Conservation (phyloP, 2,888 invertebrate species). For the Anaspis maculata region DNA sequence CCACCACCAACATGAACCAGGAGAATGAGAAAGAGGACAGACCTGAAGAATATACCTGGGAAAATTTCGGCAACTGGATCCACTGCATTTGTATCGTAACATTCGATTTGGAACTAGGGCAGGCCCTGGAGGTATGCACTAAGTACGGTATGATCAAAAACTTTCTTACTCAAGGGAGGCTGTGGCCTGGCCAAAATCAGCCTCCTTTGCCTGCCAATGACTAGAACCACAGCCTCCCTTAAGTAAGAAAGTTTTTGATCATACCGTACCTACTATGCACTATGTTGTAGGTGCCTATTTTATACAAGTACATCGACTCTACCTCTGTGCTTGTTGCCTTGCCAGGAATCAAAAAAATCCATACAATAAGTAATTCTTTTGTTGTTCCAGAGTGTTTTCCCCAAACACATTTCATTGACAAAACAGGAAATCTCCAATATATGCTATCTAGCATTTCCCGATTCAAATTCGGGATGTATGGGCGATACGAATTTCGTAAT, state of each 20-base stretch:
- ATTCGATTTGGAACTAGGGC: constrained; percentile 96
- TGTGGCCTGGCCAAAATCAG: too few species aligned
- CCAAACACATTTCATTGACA: constrained; percentile 64
- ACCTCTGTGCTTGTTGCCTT: too few species aligned
- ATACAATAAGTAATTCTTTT: neutral
- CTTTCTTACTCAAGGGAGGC: too few species aligned
- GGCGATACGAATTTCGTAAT: constrained; percentile 97
- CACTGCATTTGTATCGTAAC: constrained; percentile 97
- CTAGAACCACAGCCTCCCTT: too few species aligned
- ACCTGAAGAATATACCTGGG: constrained; percentile 46
- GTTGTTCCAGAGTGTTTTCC: constrained; percentile 63
- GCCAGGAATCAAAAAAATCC: neutral
- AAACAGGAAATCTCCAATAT: constrained; percentile 88
- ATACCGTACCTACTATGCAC: too few species aligned
- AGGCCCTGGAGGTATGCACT: constrained; percentile 78
- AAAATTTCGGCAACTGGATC: constrained; percentile 84
- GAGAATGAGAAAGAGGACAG: too few species aligned
- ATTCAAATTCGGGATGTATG: constrained; percentile 98
- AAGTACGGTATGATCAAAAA: too few species aligned
- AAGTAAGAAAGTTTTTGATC: too few species aligned
- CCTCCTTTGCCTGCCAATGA: too few species aligned
- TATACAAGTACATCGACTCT: too few species aligned
- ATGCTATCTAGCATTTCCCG: constrained; percentile 97
- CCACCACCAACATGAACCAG: too few species aligned
- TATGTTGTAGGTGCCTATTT: too few species aligned